Percentiles rank a stretch among this genome's conserved stretches.
Conservation (phyloP, 1,140 invertebrate genomes). For the Tribolium castaneum region DNA sequence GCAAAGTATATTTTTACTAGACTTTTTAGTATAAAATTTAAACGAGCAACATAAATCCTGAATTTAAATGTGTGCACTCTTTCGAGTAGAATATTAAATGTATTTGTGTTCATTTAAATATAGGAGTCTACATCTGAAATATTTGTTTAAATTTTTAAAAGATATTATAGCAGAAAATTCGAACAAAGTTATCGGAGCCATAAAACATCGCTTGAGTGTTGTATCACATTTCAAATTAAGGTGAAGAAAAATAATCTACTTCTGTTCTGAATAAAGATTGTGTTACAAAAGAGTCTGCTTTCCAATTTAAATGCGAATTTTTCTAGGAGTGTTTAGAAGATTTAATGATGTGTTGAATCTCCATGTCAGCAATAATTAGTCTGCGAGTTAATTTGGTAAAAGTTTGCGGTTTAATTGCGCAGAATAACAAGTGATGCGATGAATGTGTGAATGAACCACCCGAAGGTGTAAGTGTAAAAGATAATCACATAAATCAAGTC, state of each 20-base stretch:
- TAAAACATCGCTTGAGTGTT: neutral
- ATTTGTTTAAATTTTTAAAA: too few species aligned
- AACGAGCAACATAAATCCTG: neutral
- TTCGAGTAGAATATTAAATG: too few species aligned
- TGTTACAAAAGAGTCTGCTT: neutral
- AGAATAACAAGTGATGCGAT: constrained; percentile 21
- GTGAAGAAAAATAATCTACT: neutral
- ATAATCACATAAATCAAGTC: constrained; percentile 40
- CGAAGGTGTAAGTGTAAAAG: constrained; percentile 38
- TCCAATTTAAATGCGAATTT: neutral
- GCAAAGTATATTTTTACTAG: neutral
- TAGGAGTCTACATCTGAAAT: too few species aligned
- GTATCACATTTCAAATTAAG: neutral
- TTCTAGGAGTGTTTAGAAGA: too few species aligned
- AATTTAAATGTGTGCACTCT: neutral
- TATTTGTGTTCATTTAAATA: too few species aligned
- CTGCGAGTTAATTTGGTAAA: neutral
- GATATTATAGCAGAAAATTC: too few species aligned
- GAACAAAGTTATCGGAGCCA: too few species aligned
- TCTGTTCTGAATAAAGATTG: neutral
- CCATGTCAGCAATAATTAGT: neutral
- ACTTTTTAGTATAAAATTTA: neutral
- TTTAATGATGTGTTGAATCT: neutral
- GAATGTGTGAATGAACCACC: constrained; percentile 35
- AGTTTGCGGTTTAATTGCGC: constrained; percentile 16